These are phyloP conservation scores for Tineola bisselliella DNA, from an alignment of 2,888 invertebrate genomes.

Conservation along the genomic window DNA sequence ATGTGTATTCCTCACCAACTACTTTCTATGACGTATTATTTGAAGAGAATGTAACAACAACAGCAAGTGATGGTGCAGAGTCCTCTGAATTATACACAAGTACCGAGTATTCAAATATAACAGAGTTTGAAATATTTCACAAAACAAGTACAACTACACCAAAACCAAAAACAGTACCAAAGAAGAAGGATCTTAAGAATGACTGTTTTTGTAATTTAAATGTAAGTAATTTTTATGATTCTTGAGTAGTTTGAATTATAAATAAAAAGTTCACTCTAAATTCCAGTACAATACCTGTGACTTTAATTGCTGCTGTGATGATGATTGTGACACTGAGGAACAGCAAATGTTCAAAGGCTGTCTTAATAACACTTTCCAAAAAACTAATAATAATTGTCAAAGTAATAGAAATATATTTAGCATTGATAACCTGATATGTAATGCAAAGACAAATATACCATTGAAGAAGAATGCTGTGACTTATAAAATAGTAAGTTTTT, in stretches of 20 bases:
- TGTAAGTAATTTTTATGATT: conserved; percentile 27
- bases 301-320: conserved; percentile 86
- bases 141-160: conserved; percentile 30
- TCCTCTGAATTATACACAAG: conserved; percentile 23
- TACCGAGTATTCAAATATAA: conserved; percentile 46
- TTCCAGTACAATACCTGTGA: conserved; percentile 74
- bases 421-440: conserved; percentile 41
- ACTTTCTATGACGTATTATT: conserved; percentile 41
- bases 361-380: conserved; percentile 26
- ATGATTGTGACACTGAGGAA: conserved; percentile 73
- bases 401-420: conserved; percentile 15
- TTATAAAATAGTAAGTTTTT: conserved; percentile 7
- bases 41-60: conserved; percentile 41
- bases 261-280: too few relatives aligned
- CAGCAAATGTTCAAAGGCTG: conserved; percentile 71
- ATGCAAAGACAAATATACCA: conserved; percentile 49
- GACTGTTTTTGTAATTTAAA: conserved; percentile 45
- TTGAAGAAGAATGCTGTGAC: conserved; percentile 24
- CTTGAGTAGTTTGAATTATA: too few relatives aligned
- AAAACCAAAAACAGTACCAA: conserved; percentile 27
- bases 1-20: conserved; percentile 24
- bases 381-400: conserved; percentile 19
- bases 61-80: conserved; percentile 37
- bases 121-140: conserved; percentile 43
- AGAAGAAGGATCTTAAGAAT: conserved; percentile 24